Evolutionary conservation across 2,888 invertebrate species (phyloP).

Genomic region (Leucophenga maculata): DNA sequence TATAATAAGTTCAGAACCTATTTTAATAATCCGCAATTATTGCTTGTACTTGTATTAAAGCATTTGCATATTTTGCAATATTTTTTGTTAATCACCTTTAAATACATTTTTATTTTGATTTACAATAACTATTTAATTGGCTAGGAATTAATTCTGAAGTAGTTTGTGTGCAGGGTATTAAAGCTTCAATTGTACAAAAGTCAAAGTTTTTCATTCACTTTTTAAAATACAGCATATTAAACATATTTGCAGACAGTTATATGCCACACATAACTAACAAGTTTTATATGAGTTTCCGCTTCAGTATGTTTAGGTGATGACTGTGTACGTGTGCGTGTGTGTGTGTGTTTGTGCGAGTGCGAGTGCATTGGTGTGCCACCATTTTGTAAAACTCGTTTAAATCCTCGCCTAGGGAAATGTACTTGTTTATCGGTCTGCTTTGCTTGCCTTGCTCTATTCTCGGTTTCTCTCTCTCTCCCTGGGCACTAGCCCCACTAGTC

Average conservation of each 20-base stretch:
- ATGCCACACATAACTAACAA: constrained; percentile 1
- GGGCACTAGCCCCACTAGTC: too few relatives aligned
- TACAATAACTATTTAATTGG: constrained; percentile 37
- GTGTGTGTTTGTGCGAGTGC: not conserved
- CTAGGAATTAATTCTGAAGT: constrained; percentile 35
- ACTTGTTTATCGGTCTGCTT: not conserved
- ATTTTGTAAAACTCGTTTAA: not conserved
- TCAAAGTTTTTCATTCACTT: too few relatives aligned
- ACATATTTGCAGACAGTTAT: not conserved
- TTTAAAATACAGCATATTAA: not conserved
- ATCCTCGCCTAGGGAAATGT: not conserved
- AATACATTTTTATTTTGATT: constrained; percentile 35
- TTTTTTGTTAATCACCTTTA: not conserved
- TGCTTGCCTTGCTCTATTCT: not conserved
- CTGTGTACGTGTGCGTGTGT: not conserved
- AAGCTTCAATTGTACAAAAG: too few relatives aligned
- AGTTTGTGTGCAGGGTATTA: not conserved
- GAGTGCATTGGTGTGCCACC: not conserved
- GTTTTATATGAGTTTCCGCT: not conserved
- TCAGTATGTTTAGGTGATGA: not conserved
- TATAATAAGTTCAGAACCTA: too few relatives aligned
- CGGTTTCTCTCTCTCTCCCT: not conserved
- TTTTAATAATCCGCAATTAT: too few relatives aligned
- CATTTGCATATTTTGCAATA: not conserved
- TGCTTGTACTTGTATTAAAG: too few relatives aligned